Base-by-base conservation (phyloP, 2,888 invertebrate genomes). In the Ophonus ardosiacus region DNA sequence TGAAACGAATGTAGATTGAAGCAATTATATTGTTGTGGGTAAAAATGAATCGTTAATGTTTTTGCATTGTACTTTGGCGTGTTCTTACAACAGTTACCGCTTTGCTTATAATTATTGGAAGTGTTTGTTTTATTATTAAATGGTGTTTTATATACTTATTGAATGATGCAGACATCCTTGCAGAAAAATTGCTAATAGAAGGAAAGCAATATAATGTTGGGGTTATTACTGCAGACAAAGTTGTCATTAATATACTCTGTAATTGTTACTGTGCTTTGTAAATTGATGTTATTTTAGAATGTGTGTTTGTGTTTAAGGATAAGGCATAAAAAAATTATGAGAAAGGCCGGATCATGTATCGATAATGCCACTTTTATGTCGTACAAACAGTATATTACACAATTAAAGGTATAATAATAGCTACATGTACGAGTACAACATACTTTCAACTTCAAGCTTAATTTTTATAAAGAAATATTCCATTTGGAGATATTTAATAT, bases 41-140 rank as follows among this genome's bases (percentile, higher is more conserved):
- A 68, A 68, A 68, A 68, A 68, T 68, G 68, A 68, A 68, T 68
- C 40, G 68, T 68, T 68, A 40, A 38, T 68, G 68, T 68, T 68
- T 68, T 68, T 68, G 63, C 40, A 24, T 65, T 65, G 24, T 18
- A 40, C 8, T 68, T 68, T 68, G 31, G 40, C 68, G 68, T 68
- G 68, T 68, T 68, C 38, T 68, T 24, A 65, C 65, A 18, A 24
- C 65, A 24, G 21, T 65, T 65, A 24, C 24, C 40, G 68, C 7
- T 6, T 38, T 15, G 38, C n/a, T 68, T 15, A 15, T 68, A 68
- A 68, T 68, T 68, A 68, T 68, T 38, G n/a, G 68, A 63, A 68
- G 31, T 68, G 18, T 68, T 68, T 68, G 68, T 68, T 68, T 68
- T 68, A 38, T 40, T 68, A 68, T 68, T 68, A 68, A 68, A 68